Evolutionary conservation across 2,113 vertebrate species (phyloP).

Genomic region (Oenanthe oenanthe): DNA sequence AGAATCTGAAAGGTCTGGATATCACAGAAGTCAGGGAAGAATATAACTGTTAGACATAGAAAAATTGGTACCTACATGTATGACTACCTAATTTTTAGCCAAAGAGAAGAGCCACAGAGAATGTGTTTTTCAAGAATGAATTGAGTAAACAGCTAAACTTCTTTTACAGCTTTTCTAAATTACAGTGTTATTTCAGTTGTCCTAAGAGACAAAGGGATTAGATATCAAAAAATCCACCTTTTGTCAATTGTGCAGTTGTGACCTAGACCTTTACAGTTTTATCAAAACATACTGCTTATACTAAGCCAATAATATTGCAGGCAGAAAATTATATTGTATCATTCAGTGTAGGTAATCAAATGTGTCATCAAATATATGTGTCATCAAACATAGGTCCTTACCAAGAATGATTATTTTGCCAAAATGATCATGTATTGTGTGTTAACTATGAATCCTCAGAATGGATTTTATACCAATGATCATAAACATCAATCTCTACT

Average conservation of each 20-base stretch:
- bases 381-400: neutral
- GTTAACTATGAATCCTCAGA: neutral
- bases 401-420: neutral
- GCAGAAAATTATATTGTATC: neutral
- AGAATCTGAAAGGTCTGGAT: neutral
- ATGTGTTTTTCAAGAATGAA: neutral
- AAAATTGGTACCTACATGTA: neutral
- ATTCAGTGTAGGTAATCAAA: neutral
- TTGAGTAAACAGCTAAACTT: neutral
- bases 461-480: neutral
- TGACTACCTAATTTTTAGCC: neutral
- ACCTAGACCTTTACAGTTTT: neutral
- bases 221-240: neutral
- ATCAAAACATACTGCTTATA: neutral
- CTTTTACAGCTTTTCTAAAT: neutral
- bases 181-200: neutral
- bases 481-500: neutral
- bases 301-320: neutral
- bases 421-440: neutral
- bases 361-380: too few species aligned
- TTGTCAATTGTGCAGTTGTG: neutral
- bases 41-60: neutral
- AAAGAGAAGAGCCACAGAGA: neutral
- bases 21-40: neutral
- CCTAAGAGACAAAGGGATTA: neutral